Percentiles rank a stretch among this genome's conserved stretches.
Evolutionary conservation across 2,888 invertebrate genomes (phyloP).

Genomic region (Nomada ruficornis): DNA sequence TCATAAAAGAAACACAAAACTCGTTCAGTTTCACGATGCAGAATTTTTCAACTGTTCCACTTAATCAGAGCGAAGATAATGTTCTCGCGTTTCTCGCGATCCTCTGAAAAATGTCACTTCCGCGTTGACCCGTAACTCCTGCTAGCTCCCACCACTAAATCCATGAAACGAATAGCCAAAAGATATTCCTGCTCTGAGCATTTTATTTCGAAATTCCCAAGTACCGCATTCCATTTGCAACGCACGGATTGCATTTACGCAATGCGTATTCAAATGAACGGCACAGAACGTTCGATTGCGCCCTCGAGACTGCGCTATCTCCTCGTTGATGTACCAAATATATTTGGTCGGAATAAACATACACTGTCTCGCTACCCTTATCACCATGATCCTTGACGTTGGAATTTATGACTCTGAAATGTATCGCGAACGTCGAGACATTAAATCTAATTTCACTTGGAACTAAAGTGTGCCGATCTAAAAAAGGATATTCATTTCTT

Average conservation of each 20-base stretch:
- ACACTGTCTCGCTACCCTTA: no score
- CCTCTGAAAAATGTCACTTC: background rate
- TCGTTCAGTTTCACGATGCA: background rate
- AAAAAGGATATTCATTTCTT: no score
- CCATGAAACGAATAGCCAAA: background rate
- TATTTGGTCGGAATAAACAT: constrained; percentile 5
- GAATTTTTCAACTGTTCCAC: constrained; percentile 3
- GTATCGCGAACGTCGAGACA: no score
- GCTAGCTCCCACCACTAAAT: background rate
- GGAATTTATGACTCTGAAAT: no score
- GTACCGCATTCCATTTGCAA: constrained; percentile 18
- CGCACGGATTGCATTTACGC: constrained; percentile 26
- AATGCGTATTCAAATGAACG: constrained; percentile 34
- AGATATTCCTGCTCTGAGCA: background rate
- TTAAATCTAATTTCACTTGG: no score
- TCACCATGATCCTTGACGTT: no score
- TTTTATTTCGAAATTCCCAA: constrained; percentile 24
- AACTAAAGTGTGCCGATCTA: no score
- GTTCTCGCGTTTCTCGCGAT: background rate
- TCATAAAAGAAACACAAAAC: background rate
- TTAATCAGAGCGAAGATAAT: constrained; percentile 1
- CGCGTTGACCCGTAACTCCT: background rate
- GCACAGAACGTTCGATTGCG: constrained; percentile 22
- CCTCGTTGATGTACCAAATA: constrained; percentile 32
- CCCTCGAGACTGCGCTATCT: constrained; percentile 39